A percentile compares a stretch with the other conserved stretches of the same genome.
These are phyloP conservation scores for Parapristionchus giblindavisi DNA, from an alignment of 2,888 invertebrate genomes.

Conservation along the genomic window DNA sequence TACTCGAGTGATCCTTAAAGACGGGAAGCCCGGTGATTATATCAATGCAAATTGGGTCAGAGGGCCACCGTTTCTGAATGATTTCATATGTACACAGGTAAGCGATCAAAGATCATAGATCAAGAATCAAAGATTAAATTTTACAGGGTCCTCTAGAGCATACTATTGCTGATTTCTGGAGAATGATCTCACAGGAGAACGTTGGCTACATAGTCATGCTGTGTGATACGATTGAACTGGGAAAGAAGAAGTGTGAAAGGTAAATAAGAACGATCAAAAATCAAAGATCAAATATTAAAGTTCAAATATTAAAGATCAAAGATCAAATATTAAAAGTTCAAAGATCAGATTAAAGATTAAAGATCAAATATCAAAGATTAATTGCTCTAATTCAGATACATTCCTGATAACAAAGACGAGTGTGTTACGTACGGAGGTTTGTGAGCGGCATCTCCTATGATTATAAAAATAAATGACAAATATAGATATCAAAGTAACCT, in stretches of 20 bases:
- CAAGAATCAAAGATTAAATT: background rate
- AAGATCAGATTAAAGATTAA: background rate
- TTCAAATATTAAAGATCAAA: background rate
- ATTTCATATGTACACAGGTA: conserved; percentile 33
- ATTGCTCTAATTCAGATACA: conserved; percentile 9
- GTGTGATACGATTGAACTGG: conserved; percentile 24
- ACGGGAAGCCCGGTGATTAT: conserved; percentile 33
- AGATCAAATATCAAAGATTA: background rate
- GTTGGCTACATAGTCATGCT: conserved; percentile 35
- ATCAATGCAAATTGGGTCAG: conserved; percentile 31
- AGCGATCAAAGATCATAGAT: background rate
- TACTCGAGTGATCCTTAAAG: conserved; percentile 18
- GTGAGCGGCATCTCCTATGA: too few species aligned
- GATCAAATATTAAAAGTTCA: conserved; percentile 28
- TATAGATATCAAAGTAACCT: conserved; percentile 24
- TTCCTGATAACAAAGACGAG: conserved; percentile 11
- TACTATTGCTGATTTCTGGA: conserved; percentile 22
- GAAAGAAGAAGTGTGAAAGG: conserved; percentile 34
- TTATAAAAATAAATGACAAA: too few species aligned
- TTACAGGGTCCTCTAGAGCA: conserved; percentile 9
- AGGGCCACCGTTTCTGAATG: conserved; percentile 24
- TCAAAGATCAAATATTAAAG: background rate
- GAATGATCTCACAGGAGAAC: conserved; percentile 24
- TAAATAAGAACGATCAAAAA: background rate
- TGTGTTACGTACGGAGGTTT: conserved; percentile 13